Evolutionary conservation across 2,888 invertebrate genomes (phyloP), one percentile per base, ranked within the genome.

Genomic region (Tetragonisca angustula): DNA sequence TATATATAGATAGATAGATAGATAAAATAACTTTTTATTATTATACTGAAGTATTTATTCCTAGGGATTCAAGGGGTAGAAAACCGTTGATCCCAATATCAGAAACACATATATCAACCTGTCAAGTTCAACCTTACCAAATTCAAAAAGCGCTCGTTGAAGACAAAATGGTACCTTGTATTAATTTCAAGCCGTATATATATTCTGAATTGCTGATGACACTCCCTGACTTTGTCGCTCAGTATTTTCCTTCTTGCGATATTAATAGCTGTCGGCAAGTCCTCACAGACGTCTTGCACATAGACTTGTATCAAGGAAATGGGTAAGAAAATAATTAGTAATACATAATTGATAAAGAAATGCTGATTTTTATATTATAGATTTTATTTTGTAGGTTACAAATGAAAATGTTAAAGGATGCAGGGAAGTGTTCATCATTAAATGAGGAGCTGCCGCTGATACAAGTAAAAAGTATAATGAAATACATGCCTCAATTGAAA

Each of bases 401-500:
- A 94, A 96, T 97, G 94, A 96, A 97, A 94, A 96, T 97, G 79
- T 95, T 98, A 59, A 96, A 97, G 92, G 97, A 97, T 93, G 96
- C 96, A 61, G 97, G 97, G 91, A 97, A 97, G 93, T 97, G 97
- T 94, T 95, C 96, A 62, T 96, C 96, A 82, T 95, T 96, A 43
- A 96, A 95, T 93, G 97, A 97, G 92, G 96, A 96, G 73, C 95
- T 97, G 94, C 97, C 97, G 62, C 95, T 98, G 90, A 97, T 98
- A 78, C 97, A 97, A 95, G 97, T 98, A 89, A 96, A 97, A 85
- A 97, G 97, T 95, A 97, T 98, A 86, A 97, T 98, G 95, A 96
- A 97, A 93, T 98, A 96, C 94, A 97, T 98, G 97, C 97, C 97
- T 52, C 98, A 98, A 95, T 95, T 98, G 95, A 97, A 97, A 93